Conservation (phyloP, 2,113 vertebrate species). For the Cebus imitator region DNA sequence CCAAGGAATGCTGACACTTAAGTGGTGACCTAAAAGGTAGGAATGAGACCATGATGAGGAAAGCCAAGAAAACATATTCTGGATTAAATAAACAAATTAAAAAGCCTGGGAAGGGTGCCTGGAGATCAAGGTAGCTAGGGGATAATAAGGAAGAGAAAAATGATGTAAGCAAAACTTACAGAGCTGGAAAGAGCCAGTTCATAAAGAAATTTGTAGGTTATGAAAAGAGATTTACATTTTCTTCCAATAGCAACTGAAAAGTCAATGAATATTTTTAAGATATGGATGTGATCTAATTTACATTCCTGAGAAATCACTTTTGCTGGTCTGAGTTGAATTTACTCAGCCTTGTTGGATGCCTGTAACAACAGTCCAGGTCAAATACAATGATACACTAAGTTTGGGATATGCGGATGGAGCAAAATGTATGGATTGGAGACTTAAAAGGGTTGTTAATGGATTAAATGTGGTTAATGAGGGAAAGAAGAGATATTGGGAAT, state of each 20-base stretch:
- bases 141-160: neutral
- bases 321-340: neutral
- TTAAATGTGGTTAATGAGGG: neutral
- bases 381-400: neutral
- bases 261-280: neutral
- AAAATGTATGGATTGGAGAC: neutral
- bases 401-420: neutral
- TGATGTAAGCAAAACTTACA: neutral
- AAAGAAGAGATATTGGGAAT: neutral
- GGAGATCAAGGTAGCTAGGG: too few relatives aligned
- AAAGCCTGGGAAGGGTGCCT: rapidly evolving
- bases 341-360: neutral
- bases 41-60: neutral
- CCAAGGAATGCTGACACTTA: neutral
- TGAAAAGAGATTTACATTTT: neutral
- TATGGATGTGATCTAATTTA: neutral
- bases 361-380: neutral
- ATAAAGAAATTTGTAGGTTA: neutral
- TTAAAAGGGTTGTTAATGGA: neutral
- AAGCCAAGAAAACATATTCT: neutral
- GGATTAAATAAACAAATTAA: neutral
- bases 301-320: neutral
- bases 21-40: neutral
- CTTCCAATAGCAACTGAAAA: neutral
- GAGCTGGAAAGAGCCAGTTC: too few relatives aligned